Percentiles rank a stretch among this genome's conserved stretches.
Conservation (phyloP, 2,797 vertebrate species). For the Chrysocyon brachyurus region DNA sequence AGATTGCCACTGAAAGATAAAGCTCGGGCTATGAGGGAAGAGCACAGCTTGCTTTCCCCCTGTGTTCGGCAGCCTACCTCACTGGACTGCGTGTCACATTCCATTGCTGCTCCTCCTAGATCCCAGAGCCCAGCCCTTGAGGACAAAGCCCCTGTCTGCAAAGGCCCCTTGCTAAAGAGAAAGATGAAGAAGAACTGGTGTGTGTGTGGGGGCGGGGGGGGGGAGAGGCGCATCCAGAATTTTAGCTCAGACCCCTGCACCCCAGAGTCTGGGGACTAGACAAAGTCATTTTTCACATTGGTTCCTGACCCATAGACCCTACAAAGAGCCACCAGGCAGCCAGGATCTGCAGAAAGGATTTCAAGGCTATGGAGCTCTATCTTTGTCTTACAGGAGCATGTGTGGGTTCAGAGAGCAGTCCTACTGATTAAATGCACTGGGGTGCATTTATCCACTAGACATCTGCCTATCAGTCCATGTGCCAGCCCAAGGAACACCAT, state of each 20-base stretch:
- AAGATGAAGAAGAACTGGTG: not conserved
- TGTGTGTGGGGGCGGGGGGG: too few relatives aligned
- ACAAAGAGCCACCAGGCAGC: not conserved
- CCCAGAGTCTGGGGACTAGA: not conserved
- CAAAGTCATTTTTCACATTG: not conserved
- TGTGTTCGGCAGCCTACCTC: not conserved
- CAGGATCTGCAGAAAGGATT: not conserved
- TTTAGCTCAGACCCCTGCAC: not conserved
- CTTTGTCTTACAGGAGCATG: accelerated
- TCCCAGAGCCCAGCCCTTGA: not conserved
- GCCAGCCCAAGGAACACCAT: not conserved
- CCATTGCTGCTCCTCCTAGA: not conserved
- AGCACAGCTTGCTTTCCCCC: not conserved
- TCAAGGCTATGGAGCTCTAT: not conserved
- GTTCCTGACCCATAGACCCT: not conserved
- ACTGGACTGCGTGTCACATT: not conserved
- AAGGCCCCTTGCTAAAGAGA: not conserved
- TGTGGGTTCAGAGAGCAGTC: not conserved
- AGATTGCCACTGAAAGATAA: not conserved
- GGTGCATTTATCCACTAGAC: not conserved
- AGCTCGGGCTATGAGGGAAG: too few relatives aligned
- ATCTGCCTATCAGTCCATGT: not conserved
- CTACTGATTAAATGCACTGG: not conserved
- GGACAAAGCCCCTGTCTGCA: not conserved
- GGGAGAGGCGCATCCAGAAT: not conserved